Percentiles rank a stretch among this genome's conserved stretches.
Conservation (phyloP, 2,113 vertebrate genomes). For the Delphinus delphis region DNA sequence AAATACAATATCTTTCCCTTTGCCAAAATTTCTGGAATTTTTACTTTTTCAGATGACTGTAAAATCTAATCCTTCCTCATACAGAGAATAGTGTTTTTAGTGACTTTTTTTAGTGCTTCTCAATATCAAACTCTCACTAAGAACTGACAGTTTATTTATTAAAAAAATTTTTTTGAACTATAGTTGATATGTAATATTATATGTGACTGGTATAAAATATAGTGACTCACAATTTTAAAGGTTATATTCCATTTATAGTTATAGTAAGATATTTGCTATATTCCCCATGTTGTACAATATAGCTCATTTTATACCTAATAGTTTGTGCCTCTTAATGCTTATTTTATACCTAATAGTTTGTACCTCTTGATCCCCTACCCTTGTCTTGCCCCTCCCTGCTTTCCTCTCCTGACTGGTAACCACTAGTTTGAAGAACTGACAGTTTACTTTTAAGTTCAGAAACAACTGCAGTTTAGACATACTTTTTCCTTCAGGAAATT, state of each 20-base stretch:
- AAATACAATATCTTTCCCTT: neutral
- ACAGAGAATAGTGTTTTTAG: neutral
- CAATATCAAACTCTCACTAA: neutral
- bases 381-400: fast-evolving
- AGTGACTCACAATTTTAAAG: neutral
- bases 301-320: neutral
- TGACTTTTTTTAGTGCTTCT: neutral
- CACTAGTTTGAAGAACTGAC: neutral
- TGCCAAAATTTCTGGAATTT: slow-evolving; percentile 1
- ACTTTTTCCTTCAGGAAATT: slow-evolving; percentile 9
- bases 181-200: neutral
- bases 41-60: neutral
- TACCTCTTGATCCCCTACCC: neutral
- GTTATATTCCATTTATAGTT: neutral
- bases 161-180: neutral
- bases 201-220: neutral
- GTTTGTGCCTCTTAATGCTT: neutral
- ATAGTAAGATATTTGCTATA: neutral
- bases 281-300: neutral
- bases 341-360: no score
- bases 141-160: neutral
- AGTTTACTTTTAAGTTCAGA: slow-evolving; percentile 23
- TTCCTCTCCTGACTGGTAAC: neutral
- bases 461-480: slow-evolving; percentile 29
- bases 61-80: neutral